Base-by-base conservation (phyloP, 2,888 invertebrate genomes). In the Operophtera brumata region DNA sequence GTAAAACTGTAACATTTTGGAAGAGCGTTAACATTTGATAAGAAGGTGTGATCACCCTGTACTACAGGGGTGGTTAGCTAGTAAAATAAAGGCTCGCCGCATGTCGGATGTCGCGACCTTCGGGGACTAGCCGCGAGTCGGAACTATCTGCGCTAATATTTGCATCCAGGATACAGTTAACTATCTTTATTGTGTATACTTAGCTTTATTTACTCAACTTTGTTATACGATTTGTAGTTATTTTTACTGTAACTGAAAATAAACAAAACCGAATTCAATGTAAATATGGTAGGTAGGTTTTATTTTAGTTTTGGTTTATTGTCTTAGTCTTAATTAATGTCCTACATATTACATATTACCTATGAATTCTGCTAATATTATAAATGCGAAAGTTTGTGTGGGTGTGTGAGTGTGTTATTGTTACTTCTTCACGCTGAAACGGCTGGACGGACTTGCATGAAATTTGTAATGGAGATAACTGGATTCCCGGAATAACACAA, bases 141-240 rank as follows among this genome's bases (percentile, higher is more conserved):
- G 73, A 85, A 87, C 88, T 87, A 88, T 88, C 86, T 82, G 70
- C 58, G 77, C 72, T 73, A 84, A 86, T 87, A 87, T 88, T 88
- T 87, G 86, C 86, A 81, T 78, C 65, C 71, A 54, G 65, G 67
- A 67, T 65, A 64, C 49, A 45, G 64, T 61, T 64, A 57, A 57
- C 61, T 61, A 59, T 59, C 61, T 59, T 61, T 61, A 59, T 59
- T 61, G 57, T 64, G 61, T 60, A 55, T 61, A 44, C 51, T 51
- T 47, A 44, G 47, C 44, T 35, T 46, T 56, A 54, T 34, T 12
- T 37, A 26, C 51, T 37, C 14, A 35, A 35, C 34, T 39, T 3
- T 44, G 20, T 32, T 20, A 40, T 47, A 9, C 25, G 42, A 7
- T 30, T 1, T n/a, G 11, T 20, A 48, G 10, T 28, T 25, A 5